Percentiles rank a stretch among this genome's conserved stretches.
phyloP scores from a whole-genome alignment of 2,113 vertebrate genomes.

The Abramis brama region DNA sequence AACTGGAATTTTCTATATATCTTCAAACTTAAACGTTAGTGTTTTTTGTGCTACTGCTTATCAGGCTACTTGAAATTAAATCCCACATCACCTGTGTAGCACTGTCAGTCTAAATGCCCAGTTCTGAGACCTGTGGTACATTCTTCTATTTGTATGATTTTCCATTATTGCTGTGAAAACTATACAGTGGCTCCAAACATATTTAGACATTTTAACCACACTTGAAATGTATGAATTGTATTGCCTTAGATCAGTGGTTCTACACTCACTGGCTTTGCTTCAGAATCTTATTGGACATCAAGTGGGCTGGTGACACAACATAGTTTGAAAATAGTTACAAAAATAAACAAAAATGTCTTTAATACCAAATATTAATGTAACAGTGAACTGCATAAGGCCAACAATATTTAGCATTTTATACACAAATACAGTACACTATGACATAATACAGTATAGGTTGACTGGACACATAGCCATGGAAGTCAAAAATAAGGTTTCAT shows the following conservation, averaged over 20 bases:
- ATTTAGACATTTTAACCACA: neutral
- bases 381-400: neutral
- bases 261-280: neutral
- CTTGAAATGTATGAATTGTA: neutral
- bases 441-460: too few relatives aligned
- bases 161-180: neutral
- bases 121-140: neutral
- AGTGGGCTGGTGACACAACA: neutral
- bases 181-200: neutral
- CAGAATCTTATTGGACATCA: neutral
- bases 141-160: neutral
- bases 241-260: neutral
- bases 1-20: neutral
- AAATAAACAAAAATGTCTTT: neutral
- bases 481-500: neutral
- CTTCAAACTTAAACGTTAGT: neutral
- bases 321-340: neutral
- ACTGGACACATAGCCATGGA: neutral
- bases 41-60: neutral
- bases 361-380: neutral
- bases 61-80: neutral
- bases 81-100: neutral
- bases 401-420: neutral
- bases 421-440: too few relatives aligned
- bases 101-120: neutral